Evolutionary conservation across 2,797 vertebrate species (phyloP).

Genomic region (Oreonectes daqikongensis): DNA sequence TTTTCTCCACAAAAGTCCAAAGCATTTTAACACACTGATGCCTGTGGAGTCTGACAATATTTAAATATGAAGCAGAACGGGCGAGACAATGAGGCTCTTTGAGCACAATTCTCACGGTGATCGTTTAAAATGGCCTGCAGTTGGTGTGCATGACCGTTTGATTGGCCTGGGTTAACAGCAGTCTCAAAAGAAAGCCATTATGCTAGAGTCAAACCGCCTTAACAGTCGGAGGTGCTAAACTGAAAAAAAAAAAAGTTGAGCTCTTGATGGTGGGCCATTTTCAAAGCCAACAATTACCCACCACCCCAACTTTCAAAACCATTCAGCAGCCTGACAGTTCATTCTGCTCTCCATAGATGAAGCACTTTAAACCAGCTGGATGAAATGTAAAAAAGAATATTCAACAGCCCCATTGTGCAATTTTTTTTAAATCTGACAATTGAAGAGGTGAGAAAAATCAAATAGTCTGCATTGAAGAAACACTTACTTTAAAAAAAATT

Average conservation of each 20-base stretch:
- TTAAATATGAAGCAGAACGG: neutral
- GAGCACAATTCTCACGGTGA: neutral
- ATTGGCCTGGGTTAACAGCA: conserved; percentile 51
- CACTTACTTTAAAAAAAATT: conserved; percentile 10
- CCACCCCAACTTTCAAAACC: conserved; percentile 54
- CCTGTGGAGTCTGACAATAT: neutral
- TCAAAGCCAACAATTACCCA: conserved; percentile 52
- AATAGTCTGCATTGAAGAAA: neutral
- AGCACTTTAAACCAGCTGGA: conserved; percentile 41
- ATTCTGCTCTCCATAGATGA: conserved; percentile 42
- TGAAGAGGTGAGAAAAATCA: conserved; percentile 2
- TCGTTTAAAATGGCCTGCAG: conserved; percentile 27
- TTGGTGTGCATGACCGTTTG: conserved; percentile 26
- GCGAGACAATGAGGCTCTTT: conserved; percentile 7
- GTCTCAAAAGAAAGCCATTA: conserved; percentile 45
- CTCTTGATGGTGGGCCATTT: conserved; percentile 27
- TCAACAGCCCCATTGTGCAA: conserved; percentile 24
- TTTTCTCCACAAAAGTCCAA: neutral
- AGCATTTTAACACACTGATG: neutral
- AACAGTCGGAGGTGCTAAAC: conserved; percentile 13
- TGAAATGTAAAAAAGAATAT: conserved; percentile 6
- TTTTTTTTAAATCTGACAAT: neutral
- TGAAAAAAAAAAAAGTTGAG: neutral
- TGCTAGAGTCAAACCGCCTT: conserved; percentile 12
- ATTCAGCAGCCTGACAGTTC: conserved; percentile 53